These are phyloP conservation scores for Tetraodon nigroviridis DNA, from an alignment of 2,113 vertebrate genomes.

Conservation along the genomic window DNA sequence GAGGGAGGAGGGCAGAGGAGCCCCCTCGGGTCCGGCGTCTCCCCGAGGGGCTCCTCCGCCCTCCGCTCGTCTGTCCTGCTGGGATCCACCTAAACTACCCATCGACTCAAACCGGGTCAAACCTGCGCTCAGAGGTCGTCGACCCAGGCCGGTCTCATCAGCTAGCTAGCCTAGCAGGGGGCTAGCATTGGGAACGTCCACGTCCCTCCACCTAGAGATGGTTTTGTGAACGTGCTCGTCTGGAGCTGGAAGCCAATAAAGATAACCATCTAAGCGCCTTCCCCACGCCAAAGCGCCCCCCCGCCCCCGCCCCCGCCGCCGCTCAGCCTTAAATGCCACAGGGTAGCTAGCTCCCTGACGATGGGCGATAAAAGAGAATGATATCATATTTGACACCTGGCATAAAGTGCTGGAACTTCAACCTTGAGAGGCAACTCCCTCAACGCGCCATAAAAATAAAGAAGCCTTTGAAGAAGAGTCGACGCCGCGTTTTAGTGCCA, in stretches of 20 bases:
- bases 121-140: conserved; percentile 1
- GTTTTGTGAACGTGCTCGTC: background rate
- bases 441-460: conserved; percentile 60
- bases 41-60: too few species aligned
- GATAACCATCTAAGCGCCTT: conserved; percentile 39
- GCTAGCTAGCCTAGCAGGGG: too few species aligned
- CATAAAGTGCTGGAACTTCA: conserved; percentile 69
- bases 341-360: conserved; percentile 54
- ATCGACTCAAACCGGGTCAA: too few species aligned
- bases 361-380: conserved; percentile 69
- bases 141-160: too few species aligned
- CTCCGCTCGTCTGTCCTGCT: too few species aligned
- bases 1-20: too few species aligned
- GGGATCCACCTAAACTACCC: too few species aligned
- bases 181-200: too few species aligned
- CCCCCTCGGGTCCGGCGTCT: too few species aligned
- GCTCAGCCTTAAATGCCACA: conserved; percentile 57
- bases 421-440: conserved; percentile 71
- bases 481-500: conserved; percentile 25
- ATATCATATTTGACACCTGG: conserved; percentile 71
- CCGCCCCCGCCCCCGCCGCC: conserved; percentile 15
- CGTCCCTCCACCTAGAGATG: too few species aligned
- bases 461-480: conserved; percentile 40
- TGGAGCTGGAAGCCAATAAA: conserved; percentile 26
- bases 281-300: conserved; percentile 35